phyloP scores from a whole-genome alignment of 2,888 invertebrate species.

The Stenotaenia linearis region DNA sequence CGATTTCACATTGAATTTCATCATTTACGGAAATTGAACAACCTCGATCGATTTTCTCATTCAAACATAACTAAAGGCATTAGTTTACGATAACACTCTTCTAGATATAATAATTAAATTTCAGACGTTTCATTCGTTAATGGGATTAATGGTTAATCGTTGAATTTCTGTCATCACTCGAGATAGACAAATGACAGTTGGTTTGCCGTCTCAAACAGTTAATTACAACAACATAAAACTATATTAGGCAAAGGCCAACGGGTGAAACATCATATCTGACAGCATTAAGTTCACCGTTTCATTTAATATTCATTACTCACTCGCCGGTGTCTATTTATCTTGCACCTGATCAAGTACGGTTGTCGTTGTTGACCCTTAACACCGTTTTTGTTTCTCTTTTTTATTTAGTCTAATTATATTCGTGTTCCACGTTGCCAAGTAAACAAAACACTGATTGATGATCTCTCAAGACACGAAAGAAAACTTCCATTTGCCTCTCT shows the following conservation, averaged over 20 bases:
- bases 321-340: background rate
- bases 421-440: background rate
- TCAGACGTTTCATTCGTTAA: background rate
- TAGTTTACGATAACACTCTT: too few relatives aligned
- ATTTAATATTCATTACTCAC: background rate
- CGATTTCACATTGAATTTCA: too few relatives aligned
- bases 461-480: background rate
- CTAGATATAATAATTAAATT: background rate
- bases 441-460: background rate
- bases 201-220: background rate
- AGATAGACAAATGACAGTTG: slow-evolving; percentile 4
- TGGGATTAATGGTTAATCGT: slow-evolving; percentile 1
- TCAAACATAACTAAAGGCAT: too few relatives aligned
- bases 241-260: background rate
- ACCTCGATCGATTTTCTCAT: background rate
- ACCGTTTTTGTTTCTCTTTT: background rate
- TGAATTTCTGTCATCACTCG: slow-evolving; percentile 3
- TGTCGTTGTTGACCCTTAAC: background rate
- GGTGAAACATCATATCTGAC: slow-evolving; percentile 9
- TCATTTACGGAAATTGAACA: too few relatives aligned
- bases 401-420: background rate
- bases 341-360: background rate
- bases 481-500: background rate
- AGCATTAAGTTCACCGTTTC: background rate
- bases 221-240: slow-evolving; percentile 1